These are phyloP conservation scores for Drosophila kepulauana DNA, from an alignment of 1,140 invertebrate genomes.

Conservation along the genomic window DNA sequence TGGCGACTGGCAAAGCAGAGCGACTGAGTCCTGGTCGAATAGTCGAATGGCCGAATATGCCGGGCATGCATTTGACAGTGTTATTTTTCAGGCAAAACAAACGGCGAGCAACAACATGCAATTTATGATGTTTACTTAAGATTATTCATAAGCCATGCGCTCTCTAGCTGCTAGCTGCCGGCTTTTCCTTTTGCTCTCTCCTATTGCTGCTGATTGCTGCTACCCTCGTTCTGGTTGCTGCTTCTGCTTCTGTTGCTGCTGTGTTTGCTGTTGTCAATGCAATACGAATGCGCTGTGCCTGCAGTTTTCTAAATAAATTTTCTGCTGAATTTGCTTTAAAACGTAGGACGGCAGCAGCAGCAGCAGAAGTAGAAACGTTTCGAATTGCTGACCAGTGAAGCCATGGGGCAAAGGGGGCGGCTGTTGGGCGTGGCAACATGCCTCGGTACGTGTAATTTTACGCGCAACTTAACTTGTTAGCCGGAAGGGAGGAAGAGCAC, in stretches of 20 bases:
- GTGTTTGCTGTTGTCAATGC: constrained; percentile 71
- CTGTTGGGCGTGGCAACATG: constrained; percentile 62
- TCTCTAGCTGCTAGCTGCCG: not conserved
- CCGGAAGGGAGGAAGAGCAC: constrained; percentile 16
- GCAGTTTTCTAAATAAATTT: constrained; percentile 80
- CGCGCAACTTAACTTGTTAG: constrained; percentile 82
- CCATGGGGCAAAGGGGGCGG: constrained; percentile 17
- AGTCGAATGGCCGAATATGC: not conserved
- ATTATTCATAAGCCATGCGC: constrained; percentile 69
- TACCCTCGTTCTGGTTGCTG: not conserved
- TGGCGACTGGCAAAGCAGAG: constrained; percentile 5
- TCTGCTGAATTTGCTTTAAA: constrained; percentile 79
- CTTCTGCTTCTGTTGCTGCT: not conserved
- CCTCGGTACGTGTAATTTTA: constrained; percentile 80
- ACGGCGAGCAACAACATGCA: constrained; percentile 65
- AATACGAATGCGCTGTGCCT: constrained; percentile 65
- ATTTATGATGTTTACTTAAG: constrained; percentile 82
- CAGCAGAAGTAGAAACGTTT: constrained; percentile 23
- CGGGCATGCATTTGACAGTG: constrained; percentile 74
- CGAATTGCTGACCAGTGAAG: constrained; percentile 75
- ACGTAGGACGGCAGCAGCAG: constrained; percentile 21
- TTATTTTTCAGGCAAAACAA: constrained; percentile 72
- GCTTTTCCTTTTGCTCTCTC: not conserved
- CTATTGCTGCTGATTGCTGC: constrained; percentile 30
- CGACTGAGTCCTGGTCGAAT: too few relatives aligned